These are phyloP conservation scores for Nasonia vitripennis DNA, from an alignment of 1,140 invertebrate genomes.

Conservation along the genomic window DNA sequence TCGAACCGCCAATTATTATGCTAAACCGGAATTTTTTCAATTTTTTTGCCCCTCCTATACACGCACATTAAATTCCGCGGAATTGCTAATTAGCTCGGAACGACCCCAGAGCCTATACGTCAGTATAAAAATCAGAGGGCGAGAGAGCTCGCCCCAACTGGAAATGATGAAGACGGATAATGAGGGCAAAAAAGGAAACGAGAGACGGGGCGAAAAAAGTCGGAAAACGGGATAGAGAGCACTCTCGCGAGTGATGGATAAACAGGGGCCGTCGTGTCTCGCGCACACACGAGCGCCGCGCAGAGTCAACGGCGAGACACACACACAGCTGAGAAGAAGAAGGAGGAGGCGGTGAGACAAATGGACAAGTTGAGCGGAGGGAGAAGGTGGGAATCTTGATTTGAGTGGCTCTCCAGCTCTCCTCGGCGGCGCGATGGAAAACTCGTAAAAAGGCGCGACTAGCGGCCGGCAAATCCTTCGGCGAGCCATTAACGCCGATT, in stretches of 20 bases:
- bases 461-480: constrained; percentile 14
- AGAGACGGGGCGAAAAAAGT: neutral
- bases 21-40: too few species aligned
- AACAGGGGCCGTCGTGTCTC: neutral
- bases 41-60: too few species aligned
- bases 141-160: neutral
- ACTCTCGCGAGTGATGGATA: neutral
- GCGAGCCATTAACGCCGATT: constrained; percentile 22
- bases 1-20: too few species aligned
- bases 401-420: constrained; percentile 6
- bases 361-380: constrained; percentile 13
- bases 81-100: neutral
- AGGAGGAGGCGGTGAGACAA: neutral
- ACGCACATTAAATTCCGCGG: too few species aligned
- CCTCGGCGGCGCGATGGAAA: neutral
- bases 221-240: neutral
- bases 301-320: neutral
- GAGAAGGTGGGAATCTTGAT: constrained; percentile 13
- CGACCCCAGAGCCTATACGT: too few species aligned
- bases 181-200: neutral
- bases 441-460: constrained; percentile 14
- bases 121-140: neutral
- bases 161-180: constrained; percentile 25
- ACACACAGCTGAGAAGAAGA: neutral
- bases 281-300: neutral